Base-by-base conservation (phyloP, 1,140 invertebrate species). In the Mamestra configurata region DNA sequence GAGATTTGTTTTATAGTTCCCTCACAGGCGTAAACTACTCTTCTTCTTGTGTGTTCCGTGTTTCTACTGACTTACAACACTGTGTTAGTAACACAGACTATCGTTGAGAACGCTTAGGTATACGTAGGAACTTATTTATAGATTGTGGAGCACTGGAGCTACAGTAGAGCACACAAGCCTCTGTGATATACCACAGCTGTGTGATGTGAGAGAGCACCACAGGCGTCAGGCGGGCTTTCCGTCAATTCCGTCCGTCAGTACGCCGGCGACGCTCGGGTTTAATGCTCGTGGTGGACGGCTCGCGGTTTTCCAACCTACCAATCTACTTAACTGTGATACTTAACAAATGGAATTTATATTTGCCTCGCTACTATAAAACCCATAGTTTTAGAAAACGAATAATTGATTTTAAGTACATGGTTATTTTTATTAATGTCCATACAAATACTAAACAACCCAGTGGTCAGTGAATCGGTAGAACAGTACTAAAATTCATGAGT, bases 241-340 rank as follows among this genome's bases (percentile, higher is more conserved):
- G 53, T 75, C 35, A 13, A 27, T 49, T 24, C 53, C 20, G 53
- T 75, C 35, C 31, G 53, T 61, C 73, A 82, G 77, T 84, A 78
- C 79, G 77, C 75, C 81, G 81, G 83, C 84, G 57, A 68, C 79
- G 84, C 80, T 77, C 78, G 81, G 68, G 73, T 40, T 61, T 59
- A 15, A 40, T 37, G 72, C 66, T 51, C 35, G 81, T 75, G 35
- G 24, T 11, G 22, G 49, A 18, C 20, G 24, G 40, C 35, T 43
- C 57, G 43, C 40, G 35, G 46, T 53, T 76, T 49, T n/a, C 22
- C 37, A 46, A 43, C n/a, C 8, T 31, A 76, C 57, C 40, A 49
- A 61, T 46, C 57, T 76, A 76, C 43, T 76, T 43, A 66, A 22
- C 71, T 79, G 79, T 79, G 79, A 80, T 80, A 80, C 53, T 76